Evolutionary conservation across 1,140 invertebrate species (phyloP).

Genomic region (Yoshiicerus persimilis): DNA sequence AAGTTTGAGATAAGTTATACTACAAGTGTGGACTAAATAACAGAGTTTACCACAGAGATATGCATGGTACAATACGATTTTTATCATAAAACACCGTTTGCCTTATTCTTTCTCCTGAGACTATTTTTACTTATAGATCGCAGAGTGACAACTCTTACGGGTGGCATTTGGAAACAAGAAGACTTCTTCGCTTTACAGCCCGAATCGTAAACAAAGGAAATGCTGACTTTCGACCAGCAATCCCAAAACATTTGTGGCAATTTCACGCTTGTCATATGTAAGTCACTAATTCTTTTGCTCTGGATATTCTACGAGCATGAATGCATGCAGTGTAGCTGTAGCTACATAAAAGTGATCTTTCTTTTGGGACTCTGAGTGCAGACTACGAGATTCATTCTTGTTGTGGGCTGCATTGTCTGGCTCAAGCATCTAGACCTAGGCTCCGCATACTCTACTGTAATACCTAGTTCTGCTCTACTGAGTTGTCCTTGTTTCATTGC

Average conservation of each 20-base stretch:
- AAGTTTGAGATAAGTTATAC: no score
- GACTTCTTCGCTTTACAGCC: conserved; percentile 87
- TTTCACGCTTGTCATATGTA: conserved; percentile 96
- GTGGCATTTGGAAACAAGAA: conserved; percentile 77
- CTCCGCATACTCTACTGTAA: no score
- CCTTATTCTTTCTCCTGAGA: neutral
- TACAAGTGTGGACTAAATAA: no score
- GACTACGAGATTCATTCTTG: neutral
- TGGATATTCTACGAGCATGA: neutral
- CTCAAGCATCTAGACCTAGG: no score
- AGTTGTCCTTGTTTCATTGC: neutral
- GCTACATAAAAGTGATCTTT: neutral
- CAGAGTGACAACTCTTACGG: conserved; percentile 53
- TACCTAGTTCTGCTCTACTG: neutral
- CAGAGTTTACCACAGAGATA: no score
- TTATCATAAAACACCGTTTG: neutral
- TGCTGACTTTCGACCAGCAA: conserved; percentile 82
- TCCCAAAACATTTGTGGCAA: conserved; percentile 91
- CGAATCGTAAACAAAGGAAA: conserved; percentile 85
- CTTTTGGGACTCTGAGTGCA: neutral
- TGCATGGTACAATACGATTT: no score
- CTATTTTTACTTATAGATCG: conserved; percentile 16
- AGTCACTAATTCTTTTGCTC: conserved; percentile 12
- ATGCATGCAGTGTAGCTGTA: neutral
- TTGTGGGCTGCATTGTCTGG: no score